Evolutionary conservation across 2,113 vertebrate genomes (phyloP).

Genomic region (Scatophagus argus): DNA sequence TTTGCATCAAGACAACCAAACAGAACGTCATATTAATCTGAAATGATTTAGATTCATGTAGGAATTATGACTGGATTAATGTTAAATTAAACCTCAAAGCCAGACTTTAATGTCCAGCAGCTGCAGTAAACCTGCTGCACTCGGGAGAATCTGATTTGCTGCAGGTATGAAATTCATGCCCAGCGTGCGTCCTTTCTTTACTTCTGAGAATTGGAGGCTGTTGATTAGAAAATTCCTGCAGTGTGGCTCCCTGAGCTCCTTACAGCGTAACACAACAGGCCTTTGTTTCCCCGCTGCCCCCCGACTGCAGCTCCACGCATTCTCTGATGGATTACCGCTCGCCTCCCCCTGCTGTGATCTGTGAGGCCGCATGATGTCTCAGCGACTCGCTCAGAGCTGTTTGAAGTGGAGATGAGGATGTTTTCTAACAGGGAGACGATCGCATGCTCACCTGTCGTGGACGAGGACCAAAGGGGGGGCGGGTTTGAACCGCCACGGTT

Average conservation of each 20-base stretch:
- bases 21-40: neutral
- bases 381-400: no score
- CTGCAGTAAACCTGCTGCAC: neutral
- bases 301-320: neutral
- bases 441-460: no score
- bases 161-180: conserved; percentile 10
- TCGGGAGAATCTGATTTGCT: neutral
- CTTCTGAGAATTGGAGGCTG: conserved; percentile 39
- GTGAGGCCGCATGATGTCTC: neutral
- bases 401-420: no score
- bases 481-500: no score
- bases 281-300: conserved; percentile 39
- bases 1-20: no score
- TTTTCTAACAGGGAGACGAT: no score
- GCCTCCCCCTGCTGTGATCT: neutral
- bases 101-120: no score
- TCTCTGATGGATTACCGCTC: conserved; percentile 47
- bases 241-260: conserved; percentile 48
- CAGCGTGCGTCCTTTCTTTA: neutral
- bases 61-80: no score
- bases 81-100: no score
- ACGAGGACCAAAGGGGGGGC: no score
- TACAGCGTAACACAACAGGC: conserved; percentile 42
- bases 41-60: neutral
- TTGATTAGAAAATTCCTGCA: conserved; percentile 17